phyloP scores from a whole-genome alignment of 35 echinoderm and acorn worm species.

The Ptychodera flava region DNA sequence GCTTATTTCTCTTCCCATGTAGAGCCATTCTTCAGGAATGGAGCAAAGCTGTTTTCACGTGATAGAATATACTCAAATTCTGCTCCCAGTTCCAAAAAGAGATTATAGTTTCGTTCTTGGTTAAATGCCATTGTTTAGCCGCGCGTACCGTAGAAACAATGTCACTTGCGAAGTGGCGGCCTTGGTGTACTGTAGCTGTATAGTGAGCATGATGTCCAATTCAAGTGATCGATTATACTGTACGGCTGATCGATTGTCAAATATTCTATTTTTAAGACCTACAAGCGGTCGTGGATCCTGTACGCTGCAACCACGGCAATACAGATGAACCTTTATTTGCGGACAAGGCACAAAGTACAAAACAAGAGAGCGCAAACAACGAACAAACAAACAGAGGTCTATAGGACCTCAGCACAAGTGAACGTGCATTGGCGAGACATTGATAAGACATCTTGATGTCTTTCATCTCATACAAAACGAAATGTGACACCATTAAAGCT shows the following conservation, averaged over 20 bases:
- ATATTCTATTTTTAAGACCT: neutral
- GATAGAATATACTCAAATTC: conserved; percentile 1
- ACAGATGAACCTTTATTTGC: neutral
- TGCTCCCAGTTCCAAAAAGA: conserved; percentile 13
- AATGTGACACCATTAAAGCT: no score
- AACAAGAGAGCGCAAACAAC: neutral
- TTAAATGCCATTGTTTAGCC: conserved; percentile 11
- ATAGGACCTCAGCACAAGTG: neutral
- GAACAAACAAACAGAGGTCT: neutral
- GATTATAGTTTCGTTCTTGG: conserved; percentile 6
- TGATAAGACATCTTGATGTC: no score
- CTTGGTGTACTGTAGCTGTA: neutral
- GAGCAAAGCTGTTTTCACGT: neutral
- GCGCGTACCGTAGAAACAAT: neutral
- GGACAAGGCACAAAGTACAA: neutral
- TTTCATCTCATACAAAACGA: no score
- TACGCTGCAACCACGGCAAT: conserved; percentile 20
- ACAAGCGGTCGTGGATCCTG: neutral
- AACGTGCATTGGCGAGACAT: neutral
- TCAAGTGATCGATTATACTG: neutral
- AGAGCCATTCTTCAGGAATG: neutral
- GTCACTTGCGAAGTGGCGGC: neutral
- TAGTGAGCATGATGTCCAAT: neutral
- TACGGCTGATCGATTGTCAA: neutral
- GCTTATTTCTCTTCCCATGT: conserved; percentile 10